Evolutionary conservation across 2,113 vertebrate genomes (phyloP).

Genomic region (Spheniscus mendiculus): DNA sequence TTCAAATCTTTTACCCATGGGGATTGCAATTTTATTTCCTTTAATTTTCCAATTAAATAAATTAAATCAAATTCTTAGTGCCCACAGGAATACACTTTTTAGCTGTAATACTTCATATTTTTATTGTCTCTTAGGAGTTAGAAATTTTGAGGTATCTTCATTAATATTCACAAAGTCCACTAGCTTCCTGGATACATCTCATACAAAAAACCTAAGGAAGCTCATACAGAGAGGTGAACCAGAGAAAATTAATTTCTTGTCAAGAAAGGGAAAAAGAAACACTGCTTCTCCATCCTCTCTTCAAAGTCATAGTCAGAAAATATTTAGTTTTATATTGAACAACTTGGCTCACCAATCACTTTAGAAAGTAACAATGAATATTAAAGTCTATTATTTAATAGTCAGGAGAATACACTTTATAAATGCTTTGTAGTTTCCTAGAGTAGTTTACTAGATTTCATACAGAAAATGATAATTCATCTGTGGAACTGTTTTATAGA

Average conservation of each 20-base stretch:
- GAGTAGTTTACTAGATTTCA: background rate
- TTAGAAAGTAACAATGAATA: background rate
- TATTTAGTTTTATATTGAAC: background rate
- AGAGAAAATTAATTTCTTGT: background rate
- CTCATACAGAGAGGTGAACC: background rate
- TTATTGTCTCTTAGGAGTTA: background rate
- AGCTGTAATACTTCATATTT: background rate
- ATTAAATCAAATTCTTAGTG: constrained; percentile 12
- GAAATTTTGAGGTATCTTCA: background rate
- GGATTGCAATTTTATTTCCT: constrained; percentile 9
- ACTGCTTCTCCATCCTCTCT: background rate
- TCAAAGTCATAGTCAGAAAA: background rate
- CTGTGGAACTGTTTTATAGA: background rate
- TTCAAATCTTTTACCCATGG: background rate
- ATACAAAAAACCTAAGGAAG: background rate
- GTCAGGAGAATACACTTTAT: background rate
- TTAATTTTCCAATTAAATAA: constrained; percentile 50
- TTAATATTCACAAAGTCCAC: background rate
- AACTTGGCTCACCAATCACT: background rate
- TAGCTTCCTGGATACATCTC: background rate
- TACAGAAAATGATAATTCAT: background rate
- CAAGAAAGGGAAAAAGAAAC: background rate
- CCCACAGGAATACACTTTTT: background rate
- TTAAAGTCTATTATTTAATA: background rate
- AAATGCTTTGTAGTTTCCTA: background rate